phyloP scores from a whole-genome alignment of 2,797 vertebrate genomes.

The Mus spretus region DNA sequence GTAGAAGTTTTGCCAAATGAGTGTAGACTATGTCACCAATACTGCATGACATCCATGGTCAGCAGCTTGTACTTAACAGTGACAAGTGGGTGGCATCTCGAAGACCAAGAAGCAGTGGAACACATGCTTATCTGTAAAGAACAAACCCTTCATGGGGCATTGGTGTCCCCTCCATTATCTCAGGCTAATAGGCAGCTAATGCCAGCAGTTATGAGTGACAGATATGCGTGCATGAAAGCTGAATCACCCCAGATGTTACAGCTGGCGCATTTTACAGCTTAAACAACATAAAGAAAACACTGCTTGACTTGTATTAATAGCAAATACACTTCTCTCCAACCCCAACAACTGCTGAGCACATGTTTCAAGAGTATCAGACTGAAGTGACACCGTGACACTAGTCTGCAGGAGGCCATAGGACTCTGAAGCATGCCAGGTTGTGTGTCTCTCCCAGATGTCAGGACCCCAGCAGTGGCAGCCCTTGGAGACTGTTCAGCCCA shows the following conservation, averaged over 20 bases:
- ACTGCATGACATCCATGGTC: neutral
- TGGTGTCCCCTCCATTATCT: neutral
- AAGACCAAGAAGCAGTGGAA: neutral
- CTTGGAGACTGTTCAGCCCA: neutral
- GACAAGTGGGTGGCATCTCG: neutral
- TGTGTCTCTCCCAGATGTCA: neutral
- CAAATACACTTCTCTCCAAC: constrained; percentile 28
- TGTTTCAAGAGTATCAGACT: constrained; percentile 37
- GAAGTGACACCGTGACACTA: neutral
- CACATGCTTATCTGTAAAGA: neutral
- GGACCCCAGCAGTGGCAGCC: neutral
- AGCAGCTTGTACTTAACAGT: neutral
- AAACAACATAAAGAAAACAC: constrained; percentile 43
- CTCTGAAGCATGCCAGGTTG: neutral
- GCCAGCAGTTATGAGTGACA: neutral
- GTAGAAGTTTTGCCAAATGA: neutral
- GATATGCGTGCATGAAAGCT: neutral
- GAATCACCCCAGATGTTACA: constrained; percentile 9
- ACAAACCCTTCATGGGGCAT: neutral
- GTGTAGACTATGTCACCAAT: neutral
- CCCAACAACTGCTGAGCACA: constrained; percentile 30
- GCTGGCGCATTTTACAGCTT: neutral
- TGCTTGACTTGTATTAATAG: constrained; percentile 6
- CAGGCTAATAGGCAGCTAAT: neutral
- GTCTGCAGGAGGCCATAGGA: neutral